These are phyloP conservation scores for Dipus sagitta DNA, from an alignment of 2,797 vertebrate species.

Conservation along the genomic window DNA sequence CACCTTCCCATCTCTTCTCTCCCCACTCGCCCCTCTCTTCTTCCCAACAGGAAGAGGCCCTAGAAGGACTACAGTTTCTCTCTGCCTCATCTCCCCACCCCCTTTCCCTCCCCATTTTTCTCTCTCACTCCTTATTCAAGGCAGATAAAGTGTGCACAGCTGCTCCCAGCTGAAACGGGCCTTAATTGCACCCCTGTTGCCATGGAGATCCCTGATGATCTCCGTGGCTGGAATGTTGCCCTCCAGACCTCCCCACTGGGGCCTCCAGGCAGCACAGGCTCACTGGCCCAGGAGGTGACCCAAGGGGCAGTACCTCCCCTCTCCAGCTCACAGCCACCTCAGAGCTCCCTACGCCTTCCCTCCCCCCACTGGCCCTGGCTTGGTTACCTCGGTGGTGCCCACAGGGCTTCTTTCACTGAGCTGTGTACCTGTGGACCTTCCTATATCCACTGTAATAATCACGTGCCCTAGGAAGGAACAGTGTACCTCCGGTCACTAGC, in stretches of 20 bases:
- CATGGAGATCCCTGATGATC: conserved; percentile 88
- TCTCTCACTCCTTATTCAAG: conserved; percentile 82
- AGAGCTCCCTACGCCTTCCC: background rate
- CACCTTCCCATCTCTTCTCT: background rate
- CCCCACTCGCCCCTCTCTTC: background rate
- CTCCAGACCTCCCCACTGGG: conserved; percentile 78
- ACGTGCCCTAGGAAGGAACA: background rate
- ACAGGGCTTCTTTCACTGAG: background rate
- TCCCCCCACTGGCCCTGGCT: background rate
- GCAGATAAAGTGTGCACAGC: conserved; percentile 89
- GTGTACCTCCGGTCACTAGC: background rate
- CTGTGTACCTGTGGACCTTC: background rate
- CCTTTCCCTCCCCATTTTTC: conserved; percentile 72
- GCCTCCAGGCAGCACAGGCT: conserved; percentile 63
- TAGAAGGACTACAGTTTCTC: conserved; percentile 63
- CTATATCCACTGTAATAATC: background rate
- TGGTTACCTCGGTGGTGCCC: background rate
- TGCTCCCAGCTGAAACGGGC: conserved; percentile 88
- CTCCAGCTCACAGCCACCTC: background rate
- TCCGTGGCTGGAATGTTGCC: conserved; percentile 85
- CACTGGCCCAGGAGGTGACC: conserved; percentile 52
- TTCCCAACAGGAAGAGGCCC: conserved; percentile 78
- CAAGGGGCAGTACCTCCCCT: background rate
- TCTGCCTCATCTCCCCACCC: conserved; percentile 46
- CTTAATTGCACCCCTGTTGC: conserved; percentile 90